Base-by-base conservation (phyloP, 2,797 vertebrate genomes). In the Calcarius lapponicus region DNA sequence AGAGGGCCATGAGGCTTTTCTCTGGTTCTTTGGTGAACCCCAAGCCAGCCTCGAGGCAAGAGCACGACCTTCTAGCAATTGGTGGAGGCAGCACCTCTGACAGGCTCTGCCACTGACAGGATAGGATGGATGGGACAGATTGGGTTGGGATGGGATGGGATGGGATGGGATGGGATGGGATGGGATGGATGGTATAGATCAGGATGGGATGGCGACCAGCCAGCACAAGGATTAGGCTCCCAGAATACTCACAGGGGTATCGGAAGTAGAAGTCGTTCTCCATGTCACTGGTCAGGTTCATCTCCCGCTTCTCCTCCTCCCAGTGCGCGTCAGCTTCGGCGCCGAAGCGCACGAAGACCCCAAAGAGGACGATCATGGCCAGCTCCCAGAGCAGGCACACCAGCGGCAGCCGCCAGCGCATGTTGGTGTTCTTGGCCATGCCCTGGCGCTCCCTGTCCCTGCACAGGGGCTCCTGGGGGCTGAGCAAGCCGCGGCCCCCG, bases 241-340 rank as follows among this genome's bases (percentile, higher is more conserved):
- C 47, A 21, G 11, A 86, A 60, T 96, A 99, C 99, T 99, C 98
- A 99, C 99, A 99, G 1, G 99, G 98, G 80, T 99, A 99, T 98
- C 99, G 98, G 97, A 96, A 99, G 98, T 99, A 99, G 98, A 99
- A 99, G 84, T 99, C 99, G 7, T 99, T 99, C 80, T 99, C 98
- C 2, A 97, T 60, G 73, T 99, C 97, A 4, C 98, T 98, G 56
- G 98, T 97, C 74, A 98, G 75, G 97, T 99, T 99, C 20, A 96
- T 7, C 0, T 24, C 0, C 1, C 0, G 21, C 88, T 70, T 99
- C 74, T 80, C 50, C 34, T 97, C 82, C 3, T n/a, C 3, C 99
- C 99, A 99, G 60, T 97, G 97, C 0, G 98, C 92, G 3, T 99
- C 98, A 0, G 99, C 97, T 71, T 99, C 98, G 0, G 96, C 38